These are phyloP conservation scores for Conops quadrifasciatus DNA, from an alignment of 2,888 invertebrate genomes.

Conservation along the genomic window DNA sequence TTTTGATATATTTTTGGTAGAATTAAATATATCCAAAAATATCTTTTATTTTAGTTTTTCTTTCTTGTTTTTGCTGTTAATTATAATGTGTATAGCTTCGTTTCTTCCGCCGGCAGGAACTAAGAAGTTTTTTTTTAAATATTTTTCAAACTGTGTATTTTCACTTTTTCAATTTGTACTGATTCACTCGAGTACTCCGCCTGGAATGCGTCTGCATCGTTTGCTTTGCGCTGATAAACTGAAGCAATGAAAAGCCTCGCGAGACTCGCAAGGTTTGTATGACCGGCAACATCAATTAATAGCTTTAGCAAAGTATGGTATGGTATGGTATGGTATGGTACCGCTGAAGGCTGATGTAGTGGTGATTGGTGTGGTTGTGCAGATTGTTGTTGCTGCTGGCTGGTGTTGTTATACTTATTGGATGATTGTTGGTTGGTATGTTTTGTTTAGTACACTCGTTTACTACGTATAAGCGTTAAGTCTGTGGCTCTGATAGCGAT, in stretches of 20 bases:
- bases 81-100: background rate
- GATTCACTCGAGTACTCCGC: constrained; percentile 8
- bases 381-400: background rate
- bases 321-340: no score
- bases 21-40: no score
- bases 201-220: constrained; percentile 60
- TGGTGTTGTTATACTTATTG: no score
- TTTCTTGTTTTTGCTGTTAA: constrained; percentile 10
- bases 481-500: constrained; percentile 4
- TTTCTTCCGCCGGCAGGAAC: constrained; percentile 18
- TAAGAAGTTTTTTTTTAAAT: constrained; percentile 1
- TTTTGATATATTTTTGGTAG: background rate
- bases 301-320: background rate
- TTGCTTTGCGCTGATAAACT: constrained; percentile 64
- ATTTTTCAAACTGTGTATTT: constrained; percentile 2
- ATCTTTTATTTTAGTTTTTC: background rate
- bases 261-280: constrained; percentile 55
- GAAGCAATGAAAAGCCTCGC: constrained; percentile 62
- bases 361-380: background rate
- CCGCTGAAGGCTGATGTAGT: no score
- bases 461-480: no score
- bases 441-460: no score
- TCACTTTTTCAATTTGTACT: constrained; percentile 13
- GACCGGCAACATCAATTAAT: constrained; percentile 4
- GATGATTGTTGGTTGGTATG: no score